Evolutionary conservation across 2,888 invertebrate species (phyloP).

Genomic region (Meandrusa payeni): DNA sequence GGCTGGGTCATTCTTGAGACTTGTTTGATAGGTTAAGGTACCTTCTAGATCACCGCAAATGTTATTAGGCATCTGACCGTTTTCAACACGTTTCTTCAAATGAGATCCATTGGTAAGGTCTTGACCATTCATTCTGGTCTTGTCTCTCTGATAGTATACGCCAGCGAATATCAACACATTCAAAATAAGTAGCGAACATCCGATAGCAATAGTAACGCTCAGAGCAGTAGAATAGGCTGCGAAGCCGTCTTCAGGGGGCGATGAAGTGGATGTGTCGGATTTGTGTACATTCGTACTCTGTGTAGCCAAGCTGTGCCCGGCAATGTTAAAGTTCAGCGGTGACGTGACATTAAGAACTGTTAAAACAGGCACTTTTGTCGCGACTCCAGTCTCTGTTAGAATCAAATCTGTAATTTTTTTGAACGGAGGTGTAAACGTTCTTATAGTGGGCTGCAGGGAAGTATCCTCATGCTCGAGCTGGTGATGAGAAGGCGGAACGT

Average conservation of each 20-base stretch:
- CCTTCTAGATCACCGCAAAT: slow-evolving; percentile 92
- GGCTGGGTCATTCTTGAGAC: slow-evolving; percentile 85
- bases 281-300: slow-evolving; percentile 63
- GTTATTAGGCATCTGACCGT: slow-evolving; percentile 93
- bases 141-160: slow-evolving; percentile 95
- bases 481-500: slow-evolving; percentile 92
- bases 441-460: slow-evolving; percentile 74
- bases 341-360: slow-evolving; percentile 66
- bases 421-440: slow-evolving; percentile 78
- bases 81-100: slow-evolving; percentile 88
- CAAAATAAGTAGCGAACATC: slow-evolving; percentile 93
- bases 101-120: slow-evolving; percentile 73
- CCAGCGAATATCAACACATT: slow-evolving; percentile 97
- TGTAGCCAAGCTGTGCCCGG: slow-evolving; percentile 60
- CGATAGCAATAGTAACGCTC: slow-evolving; percentile 96
- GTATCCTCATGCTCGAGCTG: slow-evolving; percentile 88
- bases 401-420: slow-evolving; percentile 79
- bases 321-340: slow-evolving; percentile 64
- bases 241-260: slow-evolving; percentile 91
- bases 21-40: slow-evolving; percentile 70
- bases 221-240: slow-evolving; percentile 95
- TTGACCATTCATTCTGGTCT: slow-evolving; percentile 85
- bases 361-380: slow-evolving; percentile 62
- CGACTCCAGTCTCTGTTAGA: slow-evolving; percentile 61
- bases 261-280: slow-evolving; percentile 71